phyloP scores from a whole-genome alignment of 2,113 vertebrate species.

The Coryphaenoides rupestris region DNA sequence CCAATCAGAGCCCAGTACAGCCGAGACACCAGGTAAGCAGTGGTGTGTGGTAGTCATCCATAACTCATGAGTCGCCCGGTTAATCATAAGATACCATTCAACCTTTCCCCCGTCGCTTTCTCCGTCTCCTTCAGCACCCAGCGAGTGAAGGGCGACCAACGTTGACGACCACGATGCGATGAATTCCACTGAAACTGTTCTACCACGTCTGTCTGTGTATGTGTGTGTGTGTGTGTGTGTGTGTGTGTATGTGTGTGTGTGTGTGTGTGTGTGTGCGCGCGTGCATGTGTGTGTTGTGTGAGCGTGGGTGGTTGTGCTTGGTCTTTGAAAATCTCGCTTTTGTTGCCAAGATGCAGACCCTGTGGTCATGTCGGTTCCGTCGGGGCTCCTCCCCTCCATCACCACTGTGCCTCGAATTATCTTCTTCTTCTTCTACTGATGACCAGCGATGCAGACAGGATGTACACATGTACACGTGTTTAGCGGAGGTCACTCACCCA shows the following conservation, averaged over 20 bases:
- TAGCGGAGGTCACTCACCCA: conserved; percentile 10
- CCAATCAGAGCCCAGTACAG: conserved; percentile 37
- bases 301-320: conserved; percentile 5
- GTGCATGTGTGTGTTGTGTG: conserved; percentile 16
- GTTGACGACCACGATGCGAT: conserved; percentile 6
- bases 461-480: neutral
- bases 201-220: conserved; percentile 4
- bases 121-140: conserved; percentile 48
- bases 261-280: conserved; percentile 9
- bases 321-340: conserved; percentile 17
- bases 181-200: conserved; percentile 14
- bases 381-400: conserved; percentile 42
- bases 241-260: no score
- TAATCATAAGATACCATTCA: neutral
- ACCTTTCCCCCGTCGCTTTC: neutral
- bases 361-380: conserved; percentile 30
- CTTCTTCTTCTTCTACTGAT: conserved; percentile 18
- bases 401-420: conserved; percentile 55
- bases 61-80: neutral
- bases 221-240: conserved; percentile 1
- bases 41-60: neutral
- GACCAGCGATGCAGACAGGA: conserved; percentile 29
- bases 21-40: conserved; percentile 45
- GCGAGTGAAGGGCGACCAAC: conserved; percentile 34
- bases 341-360: conserved; percentile 70